A percentile compares a stretch with the other conserved stretches of the same genome.
These are phyloP conservation scores for Tetragnatha versicolor DNA, from an alignment of 1,140 invertebrate genomes.

Conservation along the genomic window DNA sequence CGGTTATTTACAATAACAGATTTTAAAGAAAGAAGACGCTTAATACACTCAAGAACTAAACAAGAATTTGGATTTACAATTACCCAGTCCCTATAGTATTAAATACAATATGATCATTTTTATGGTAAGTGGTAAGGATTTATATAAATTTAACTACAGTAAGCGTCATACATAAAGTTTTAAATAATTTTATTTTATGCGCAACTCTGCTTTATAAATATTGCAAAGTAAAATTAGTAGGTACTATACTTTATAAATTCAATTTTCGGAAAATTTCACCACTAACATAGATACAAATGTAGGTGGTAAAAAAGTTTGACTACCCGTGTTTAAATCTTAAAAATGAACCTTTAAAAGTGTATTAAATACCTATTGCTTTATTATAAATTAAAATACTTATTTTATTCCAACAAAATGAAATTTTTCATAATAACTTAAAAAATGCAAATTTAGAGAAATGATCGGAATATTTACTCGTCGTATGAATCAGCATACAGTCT, in stretches of 20 bases:
- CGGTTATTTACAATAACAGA: background rate
- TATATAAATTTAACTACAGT: too few species aligned
- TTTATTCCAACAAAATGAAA: background rate
- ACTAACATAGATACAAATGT: too few species aligned
- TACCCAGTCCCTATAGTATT: background rate
- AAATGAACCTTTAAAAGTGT: background rate
- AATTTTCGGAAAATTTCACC: too few species aligned
- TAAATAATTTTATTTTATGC: too few species aligned
- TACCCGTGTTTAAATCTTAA: too few species aligned
- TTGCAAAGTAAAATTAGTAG: too few species aligned
- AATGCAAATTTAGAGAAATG: background rate
- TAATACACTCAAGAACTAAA: background rate
- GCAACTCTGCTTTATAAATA: too few species aligned
- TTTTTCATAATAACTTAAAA: background rate
- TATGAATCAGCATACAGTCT: background rate
- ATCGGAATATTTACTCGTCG: slow-evolving; percentile 14
- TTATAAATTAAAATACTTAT: background rate
- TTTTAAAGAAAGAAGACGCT: background rate
- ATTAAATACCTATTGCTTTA: background rate
- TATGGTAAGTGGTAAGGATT: too few species aligned
- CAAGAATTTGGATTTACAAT: background rate
- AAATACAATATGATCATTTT: background rate
- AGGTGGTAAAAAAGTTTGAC: too few species aligned
- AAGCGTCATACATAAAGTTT: too few species aligned
- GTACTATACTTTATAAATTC: too few species aligned